Base-by-base conservation (phyloP, 2,797 vertebrate species). In the Mormyrops boulengeri region DNA sequence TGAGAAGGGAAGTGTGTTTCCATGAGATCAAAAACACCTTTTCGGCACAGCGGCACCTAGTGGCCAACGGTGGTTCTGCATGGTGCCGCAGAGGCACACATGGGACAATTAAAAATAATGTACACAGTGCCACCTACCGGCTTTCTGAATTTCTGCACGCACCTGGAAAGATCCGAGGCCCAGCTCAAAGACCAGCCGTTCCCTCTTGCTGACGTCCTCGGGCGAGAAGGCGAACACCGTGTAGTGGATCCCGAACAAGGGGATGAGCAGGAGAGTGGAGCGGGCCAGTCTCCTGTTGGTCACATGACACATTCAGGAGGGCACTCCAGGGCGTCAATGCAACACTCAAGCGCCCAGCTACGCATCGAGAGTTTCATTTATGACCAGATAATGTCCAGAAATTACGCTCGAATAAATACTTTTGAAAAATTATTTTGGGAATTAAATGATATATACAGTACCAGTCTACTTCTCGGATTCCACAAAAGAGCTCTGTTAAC, bases 211-310 rank as follows among this genome's bases (percentile, higher is more conserved):
- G 94, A 97, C 96, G 0, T 96, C 95, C 93, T 97, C 96, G 1
- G 96, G 96, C 84, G 96, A 97, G 92, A 97, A 97, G 91, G 96
- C 96, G 53, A 97, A 97, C 4, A 97, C 96, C 0, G 96, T 96
- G 94, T 97, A 96, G 93, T 97, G 96, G 90, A 97, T 96, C 91
- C 95, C 96, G 12, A 96, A 96, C 88, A 96, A 91, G 5, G 96
- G 95, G 91, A 96, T 94, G 89, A 95, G 92, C 73, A 95, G 94
- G 89, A 97, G 93, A 89, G 96, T 97, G 73, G 96, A 97, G 3
- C 96, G 95, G 90, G 95, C 96, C 92, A 97, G 92, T 6, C 95
- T 95, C 94, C 96, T 97, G 94, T 92, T 3, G 55, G 69, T 19
- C 26, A 66, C 44, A 89, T 26, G 38, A 82, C 41, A 57, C 17